A percentile compares a stretch with the other conserved stretches of the same genome.
Evolutionary conservation across 2,113 vertebrate species (phyloP).

Genomic region (Pluvianellus socialis): DNA sequence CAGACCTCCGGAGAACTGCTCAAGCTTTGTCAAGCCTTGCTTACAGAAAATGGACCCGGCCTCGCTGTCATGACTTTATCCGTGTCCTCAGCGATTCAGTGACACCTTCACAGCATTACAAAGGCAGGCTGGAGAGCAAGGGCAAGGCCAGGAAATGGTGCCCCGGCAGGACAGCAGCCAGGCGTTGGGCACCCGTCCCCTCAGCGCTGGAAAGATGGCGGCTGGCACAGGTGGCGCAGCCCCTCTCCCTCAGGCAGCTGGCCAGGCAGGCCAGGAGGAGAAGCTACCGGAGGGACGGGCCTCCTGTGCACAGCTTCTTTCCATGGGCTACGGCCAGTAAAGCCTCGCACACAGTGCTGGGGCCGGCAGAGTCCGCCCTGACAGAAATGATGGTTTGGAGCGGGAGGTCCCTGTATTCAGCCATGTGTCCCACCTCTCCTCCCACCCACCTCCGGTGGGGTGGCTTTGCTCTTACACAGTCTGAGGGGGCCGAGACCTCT

Average conservation of each 20-base stretch:
- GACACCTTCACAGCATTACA: background rate
- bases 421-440: background rate
- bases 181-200: background rate
- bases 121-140: background rate
- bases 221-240: accelerated
- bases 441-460: accelerated
- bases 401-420: accelerated
- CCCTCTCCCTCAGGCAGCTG: background rate
- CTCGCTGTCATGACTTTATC: accelerated
- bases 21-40: background rate
- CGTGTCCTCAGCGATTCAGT: background rate
- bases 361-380: background rate
- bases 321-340: accelerated
- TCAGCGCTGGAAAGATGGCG: background rate
- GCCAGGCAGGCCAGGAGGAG: background rate
- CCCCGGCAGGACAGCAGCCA: background rate
- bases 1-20: background rate
- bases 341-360: accelerated
- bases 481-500: background rate
- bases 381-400: accelerated
- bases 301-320: background rate
- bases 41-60: background rate
- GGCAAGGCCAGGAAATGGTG: background rate
- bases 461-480: accelerated
- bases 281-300: accelerated